Evolutionary conservation across 2,113 vertebrate genomes (phyloP), one percentile per base, ranked within the genome.

Genomic region (Gorsachius goisagi): DNA sequence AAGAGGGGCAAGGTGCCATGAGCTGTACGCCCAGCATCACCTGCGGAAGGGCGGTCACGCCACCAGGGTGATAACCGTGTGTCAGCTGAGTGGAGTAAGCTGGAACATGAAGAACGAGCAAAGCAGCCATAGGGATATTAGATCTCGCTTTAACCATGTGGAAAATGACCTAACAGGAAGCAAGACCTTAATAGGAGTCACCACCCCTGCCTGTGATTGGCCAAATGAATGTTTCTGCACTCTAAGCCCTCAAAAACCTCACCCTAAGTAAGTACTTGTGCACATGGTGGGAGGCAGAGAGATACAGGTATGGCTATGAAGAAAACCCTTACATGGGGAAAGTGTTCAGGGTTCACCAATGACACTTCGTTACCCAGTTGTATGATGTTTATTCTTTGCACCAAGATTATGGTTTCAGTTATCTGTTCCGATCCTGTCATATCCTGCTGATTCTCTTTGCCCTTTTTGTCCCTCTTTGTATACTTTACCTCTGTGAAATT

Each of bases 11-110:
- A 5, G 33, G 7, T 26, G 21, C 41, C 28, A 0, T 4, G 64
- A 49, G 39, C 11, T 15, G 0, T 19, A 4, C 3, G 45, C 27
- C 11, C 45, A 4, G 0, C 28, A 10, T 30, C 22, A 2, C 4
- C 35, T n/a, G 47, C 4, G 0, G 26, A 26, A 56, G 47, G n/a
- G 35, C 5, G 4, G 2, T 21, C 6, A 2, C 55, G 21, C 3
- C 35, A 7, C 14, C 21, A 1, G 49, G 16, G 33, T 32, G 18
- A 47, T 17, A 53, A 56, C 32, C 0, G 0, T 6, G 5, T 44
- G 32, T 18, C 32, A n/a, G 44, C 39, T 23, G 49, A 52, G 37
- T 8, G 19, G n/a, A 19, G 13, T 35, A 19, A 74, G n/a, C 22
- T 21, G 79, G 27, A 53, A 63, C 8, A 4, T 2, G 33, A 56